phyloP scores from a whole-genome alignment of 2,888 invertebrate species.

The Lithosia quadra region DNA sequence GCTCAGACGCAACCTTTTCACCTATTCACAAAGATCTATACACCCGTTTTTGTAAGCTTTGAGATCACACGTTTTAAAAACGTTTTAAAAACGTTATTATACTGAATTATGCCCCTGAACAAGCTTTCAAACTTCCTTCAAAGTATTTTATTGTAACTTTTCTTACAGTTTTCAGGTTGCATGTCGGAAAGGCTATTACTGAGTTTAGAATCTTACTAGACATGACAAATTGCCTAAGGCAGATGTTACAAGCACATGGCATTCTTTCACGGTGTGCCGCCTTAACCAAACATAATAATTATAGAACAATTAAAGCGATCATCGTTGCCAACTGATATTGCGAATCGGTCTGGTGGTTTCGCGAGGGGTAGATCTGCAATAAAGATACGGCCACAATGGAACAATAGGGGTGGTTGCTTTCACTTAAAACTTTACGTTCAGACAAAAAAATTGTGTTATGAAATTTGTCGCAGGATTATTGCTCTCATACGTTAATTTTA shows the following conservation, averaged over 20 bases:
- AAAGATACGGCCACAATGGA: slow-evolving; percentile 50
- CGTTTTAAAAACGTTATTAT: too few species aligned
- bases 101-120: too few species aligned
- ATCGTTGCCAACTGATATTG: slow-evolving; percentile 40
- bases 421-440: slow-evolving; percentile 21
- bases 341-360: slow-evolving; percentile 42
- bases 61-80: too few species aligned
- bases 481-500: background rate
- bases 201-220: background rate
- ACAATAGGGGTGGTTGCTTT: slow-evolving; percentile 48
- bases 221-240: background rate
- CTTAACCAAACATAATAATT: slow-evolving; percentile 36
- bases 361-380: slow-evolving; percentile 53
- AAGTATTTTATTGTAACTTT: too few species aligned
- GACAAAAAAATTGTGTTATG: background rate
- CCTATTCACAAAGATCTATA: too few species aligned
- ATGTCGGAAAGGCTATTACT: background rate
- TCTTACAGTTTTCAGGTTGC: background rate
- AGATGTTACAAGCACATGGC: slow-evolving; percentile 7
- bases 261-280: slow-evolving; percentile 15
- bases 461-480: background rate
- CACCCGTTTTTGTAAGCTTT: too few species aligned
- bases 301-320: slow-evolving; percentile 48
- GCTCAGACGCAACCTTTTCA: too few species aligned
- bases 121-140: too few species aligned